Evolutionary conservation across 2,797 vertebrate species (phyloP).

Genomic region (Uromys caudimaculatus): DNA sequence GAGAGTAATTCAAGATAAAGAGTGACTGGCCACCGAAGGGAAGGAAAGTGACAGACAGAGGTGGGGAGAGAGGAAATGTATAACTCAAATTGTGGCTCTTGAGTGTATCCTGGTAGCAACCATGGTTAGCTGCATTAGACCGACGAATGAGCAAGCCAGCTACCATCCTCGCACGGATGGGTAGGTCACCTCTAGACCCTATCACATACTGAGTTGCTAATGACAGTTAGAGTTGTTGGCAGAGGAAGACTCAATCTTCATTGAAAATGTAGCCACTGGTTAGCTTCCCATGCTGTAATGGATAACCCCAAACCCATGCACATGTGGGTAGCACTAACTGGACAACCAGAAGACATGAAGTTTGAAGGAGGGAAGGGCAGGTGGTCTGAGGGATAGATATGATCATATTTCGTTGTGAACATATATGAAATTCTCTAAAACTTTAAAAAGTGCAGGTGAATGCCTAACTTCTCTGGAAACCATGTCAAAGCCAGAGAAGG

Average conservation of each 20-base stretch:
- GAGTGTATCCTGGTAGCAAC: not conserved
- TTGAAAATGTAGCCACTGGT: not conserved
- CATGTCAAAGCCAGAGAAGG: accelerated
- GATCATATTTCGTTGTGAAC: not conserved
- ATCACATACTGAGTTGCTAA: not conserved
- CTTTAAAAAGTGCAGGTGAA: too few species aligned
- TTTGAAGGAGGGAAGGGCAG: not conserved
- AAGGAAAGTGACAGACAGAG: not conserved
- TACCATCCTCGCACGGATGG: not conserved
- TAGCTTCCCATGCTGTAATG: too few species aligned
- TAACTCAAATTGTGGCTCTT: not conserved
- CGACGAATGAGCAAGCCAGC: not conserved
- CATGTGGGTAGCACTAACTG: not conserved
- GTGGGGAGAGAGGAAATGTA: not conserved
- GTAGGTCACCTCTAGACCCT: too few species aligned
- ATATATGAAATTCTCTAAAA: not conserved
- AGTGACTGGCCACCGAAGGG: not conserved
- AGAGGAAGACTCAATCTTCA: not conserved
- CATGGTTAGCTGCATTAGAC: not conserved
- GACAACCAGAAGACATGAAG: not conserved
- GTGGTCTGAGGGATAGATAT: not conserved
- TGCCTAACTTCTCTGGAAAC: too few species aligned
- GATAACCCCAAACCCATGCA: not conserved
- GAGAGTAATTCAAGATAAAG: too few species aligned
- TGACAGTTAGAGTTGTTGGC: not conserved